Base-by-base conservation (phyloP, 92 coral and sea anemone genomes). In the Hydrozoanthus gracilis region DNA sequence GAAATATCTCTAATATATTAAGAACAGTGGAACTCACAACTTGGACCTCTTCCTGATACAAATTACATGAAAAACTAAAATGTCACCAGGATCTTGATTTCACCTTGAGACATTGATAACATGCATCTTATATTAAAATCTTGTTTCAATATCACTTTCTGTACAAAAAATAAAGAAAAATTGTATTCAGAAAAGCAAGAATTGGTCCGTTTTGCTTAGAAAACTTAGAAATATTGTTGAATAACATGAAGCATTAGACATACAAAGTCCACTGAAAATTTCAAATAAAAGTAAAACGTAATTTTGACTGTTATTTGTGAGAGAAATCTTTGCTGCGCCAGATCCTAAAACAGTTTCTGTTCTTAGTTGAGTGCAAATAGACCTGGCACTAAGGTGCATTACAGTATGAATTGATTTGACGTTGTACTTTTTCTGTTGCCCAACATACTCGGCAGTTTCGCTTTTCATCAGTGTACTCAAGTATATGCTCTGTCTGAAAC, bases 301-400 rank as follows among this genome's bases (percentile, higher is more conserved):
- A 52, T 52, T 14, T 14, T 14, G 68, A 20, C 27, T 7, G 17
- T 61, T 61, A 13, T 61, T 61, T 61, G 17, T 61, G 68, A 10
- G 68, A 20, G 18, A 61, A 61, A 61, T 71, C 35, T 14, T 88
- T 78, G 86, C 86, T 67, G 70, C 78, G 90, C 90, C 86, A 87
- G 11, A 62, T 65, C 47, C 47, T 10, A 76, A 86, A 86, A 56
- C 89, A 86, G 69, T 85, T 85, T 55, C 75, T 85, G 66, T 85
- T 73, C 58, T 73, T 61, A 4, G 68, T 74, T 48, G 82, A 86
- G 39, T 86, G 83, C 2, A 75, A 48, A 13, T 85, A 73, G 8
- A 85, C 88, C 20, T 73, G 71, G 82, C 82, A 85, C 44, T 73
- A 82, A 35, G 88, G 88, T 45, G n/a, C n/a, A n/a, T n/a, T n/a